phyloP scores from a whole-genome alignment of 2,797 vertebrate species.

The Masticophis lateralis region DNA sequence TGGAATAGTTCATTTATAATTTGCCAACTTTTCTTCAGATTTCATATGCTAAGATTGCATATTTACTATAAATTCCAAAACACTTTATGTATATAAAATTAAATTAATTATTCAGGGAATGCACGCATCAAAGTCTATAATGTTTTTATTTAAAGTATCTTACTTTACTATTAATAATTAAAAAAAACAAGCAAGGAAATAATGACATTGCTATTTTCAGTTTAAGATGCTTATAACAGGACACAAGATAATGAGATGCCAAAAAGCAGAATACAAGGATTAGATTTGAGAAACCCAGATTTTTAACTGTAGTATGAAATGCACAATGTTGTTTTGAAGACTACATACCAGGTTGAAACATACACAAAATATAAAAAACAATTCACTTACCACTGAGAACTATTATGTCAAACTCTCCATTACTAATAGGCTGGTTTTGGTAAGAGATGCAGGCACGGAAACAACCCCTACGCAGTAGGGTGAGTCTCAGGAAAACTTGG shows the following conservation, averaged over 20 bases:
- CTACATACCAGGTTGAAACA: background rate
- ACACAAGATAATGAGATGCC: background rate
- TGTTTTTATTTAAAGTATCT: background rate
- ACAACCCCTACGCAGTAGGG: constrained; percentile 87
- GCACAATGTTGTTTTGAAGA: background rate
- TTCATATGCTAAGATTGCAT: background rate
- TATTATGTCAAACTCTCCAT: constrained; percentile 98
- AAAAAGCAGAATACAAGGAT: background rate
- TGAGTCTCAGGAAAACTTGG: constrained; percentile 89
- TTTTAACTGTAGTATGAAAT: background rate
- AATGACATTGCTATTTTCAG: background rate
- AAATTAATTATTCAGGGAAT: background rate
- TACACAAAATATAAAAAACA: background rate
- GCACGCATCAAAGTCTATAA: background rate
- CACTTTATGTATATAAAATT: background rate
- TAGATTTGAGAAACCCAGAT: background rate
- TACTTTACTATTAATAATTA: constrained; percentile 19
- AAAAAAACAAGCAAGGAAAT: background rate
- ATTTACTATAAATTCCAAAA: background rate
- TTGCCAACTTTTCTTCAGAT: background rate
- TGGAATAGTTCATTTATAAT: background rate
- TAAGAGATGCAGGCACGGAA: constrained; percentile 92
- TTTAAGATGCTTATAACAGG: background rate
- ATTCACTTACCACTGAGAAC: constrained; percentile 90
- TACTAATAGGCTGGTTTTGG: constrained; percentile 90